Conservation (phyloP, 2,888 invertebrate species). For the Eristalinus aeneus region DNA sequence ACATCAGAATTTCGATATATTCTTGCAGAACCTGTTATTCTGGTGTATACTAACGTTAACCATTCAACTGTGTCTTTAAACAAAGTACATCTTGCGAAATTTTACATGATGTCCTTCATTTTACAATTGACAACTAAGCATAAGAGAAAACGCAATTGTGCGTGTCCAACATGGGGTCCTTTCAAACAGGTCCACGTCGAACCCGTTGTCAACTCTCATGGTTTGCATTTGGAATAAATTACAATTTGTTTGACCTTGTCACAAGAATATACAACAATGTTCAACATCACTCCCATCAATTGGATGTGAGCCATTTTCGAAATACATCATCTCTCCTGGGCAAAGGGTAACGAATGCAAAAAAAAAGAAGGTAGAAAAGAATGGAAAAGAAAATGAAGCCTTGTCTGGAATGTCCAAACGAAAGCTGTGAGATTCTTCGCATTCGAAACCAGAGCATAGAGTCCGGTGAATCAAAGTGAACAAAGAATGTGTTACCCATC, state of each 20-base stretch:
- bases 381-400: not conserved
- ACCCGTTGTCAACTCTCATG: too few relatives aligned
- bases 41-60: too few relatives aligned
- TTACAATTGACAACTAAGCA: too few relatives aligned
- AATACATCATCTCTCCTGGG: not conserved
- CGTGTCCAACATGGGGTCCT: too few relatives aligned
- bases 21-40: too few relatives aligned
- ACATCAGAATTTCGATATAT: too few relatives aligned
- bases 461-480: not conserved
- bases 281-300: not conserved
- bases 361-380: not conserved
- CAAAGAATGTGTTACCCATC: constrained; percentile 4
- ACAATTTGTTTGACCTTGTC: not conserved
- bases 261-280: not conserved
- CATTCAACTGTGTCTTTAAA: too few relatives aligned
- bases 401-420: not conserved
- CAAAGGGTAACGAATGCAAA: not conserved
- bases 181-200: too few relatives aligned
- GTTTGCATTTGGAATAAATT: not conserved
- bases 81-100: too few relatives aligned
- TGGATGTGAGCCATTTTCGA: not conserved
- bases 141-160: too few relatives aligned
- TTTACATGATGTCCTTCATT: too few relatives aligned
- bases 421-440: not conserved
- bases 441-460: not conserved